A percentile compares a stretch with the other conserved stretches of the same genome.
phyloP scores from a whole-genome alignment of 2,888 invertebrate genomes.

The Congeria kusceri region DNA sequence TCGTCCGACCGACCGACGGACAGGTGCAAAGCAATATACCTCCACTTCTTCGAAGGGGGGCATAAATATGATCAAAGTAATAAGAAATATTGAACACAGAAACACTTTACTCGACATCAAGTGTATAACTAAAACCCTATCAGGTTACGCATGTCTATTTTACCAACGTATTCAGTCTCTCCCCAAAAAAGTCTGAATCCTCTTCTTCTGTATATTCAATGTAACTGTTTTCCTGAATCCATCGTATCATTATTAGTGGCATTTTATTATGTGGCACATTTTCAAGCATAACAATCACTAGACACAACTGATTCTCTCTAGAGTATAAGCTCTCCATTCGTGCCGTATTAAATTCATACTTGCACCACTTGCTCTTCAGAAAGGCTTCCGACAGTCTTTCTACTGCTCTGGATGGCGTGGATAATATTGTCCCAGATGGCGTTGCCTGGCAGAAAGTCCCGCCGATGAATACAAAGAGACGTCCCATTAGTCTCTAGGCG shows the following conservation, averaged over 20 bases:
- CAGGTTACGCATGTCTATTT: no score
- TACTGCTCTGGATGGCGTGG: conserved; percentile 64
- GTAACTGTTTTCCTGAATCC: conserved; percentile 13
- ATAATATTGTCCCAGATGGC: conserved; percentile 66
- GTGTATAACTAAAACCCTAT: no score
- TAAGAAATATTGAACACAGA: no score
- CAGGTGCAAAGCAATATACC: no score
- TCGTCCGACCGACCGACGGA: no score
- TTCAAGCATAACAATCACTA: conserved; percentile 19
- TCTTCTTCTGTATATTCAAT: conserved; percentile 17
- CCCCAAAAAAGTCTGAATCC: conserved; percentile 15
- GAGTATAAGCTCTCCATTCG: conserved; percentile 1
- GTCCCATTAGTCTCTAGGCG: no score
- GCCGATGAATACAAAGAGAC: conserved; percentile 36
- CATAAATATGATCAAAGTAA: no score
- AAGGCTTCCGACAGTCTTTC: conserved; percentile 6
- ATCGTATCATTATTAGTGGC: neutral
- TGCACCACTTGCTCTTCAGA: conserved; percentile 15
- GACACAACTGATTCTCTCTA: neutral
- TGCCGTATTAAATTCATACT: conserved; percentile 8
- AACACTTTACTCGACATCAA: no score
- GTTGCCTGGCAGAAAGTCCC: conserved; percentile 66
- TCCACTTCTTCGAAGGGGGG: no score
- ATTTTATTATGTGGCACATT: neutral
- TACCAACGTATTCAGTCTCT: no score